Base-by-base conservation (phyloP, 2,797 vertebrate species). In the Malurus leucopterus region DNA sequence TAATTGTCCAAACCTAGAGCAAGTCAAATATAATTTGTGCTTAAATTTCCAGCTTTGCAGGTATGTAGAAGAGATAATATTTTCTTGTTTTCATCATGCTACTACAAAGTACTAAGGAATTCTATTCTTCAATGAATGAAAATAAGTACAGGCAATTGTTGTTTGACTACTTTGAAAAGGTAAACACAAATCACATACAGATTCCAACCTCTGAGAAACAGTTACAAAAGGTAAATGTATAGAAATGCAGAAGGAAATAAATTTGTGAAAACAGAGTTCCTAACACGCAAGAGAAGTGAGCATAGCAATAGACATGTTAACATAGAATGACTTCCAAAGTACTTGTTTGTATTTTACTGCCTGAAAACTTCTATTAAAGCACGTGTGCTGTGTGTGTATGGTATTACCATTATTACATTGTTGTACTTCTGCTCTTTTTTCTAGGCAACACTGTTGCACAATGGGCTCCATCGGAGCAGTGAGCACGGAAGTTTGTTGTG, bases 401-500 rank as follows among this genome's bases (percentile, higher is more conserved):
- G 11, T 51, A 21, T 64, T 70, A 41, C 13, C 11, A 5, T 73
- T 15, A 26, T 38, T 6, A 54, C 41, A 13, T 13, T 71, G 38
- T 55, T 63, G 26, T 36, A 8, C 18, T 72, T 64, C 62, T 87
- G 27, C 47, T 90, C 44, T 84, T 86, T 81, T 34, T 41, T 54
- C 34, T 64, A 85, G 84, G 55, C 62, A 71, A 30, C 17, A 32
- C 46, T 5, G 6, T 38, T 85, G 71, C 92, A 77, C 76, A 36
- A 97, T 97, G 97, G 94, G 43, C 57, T 96, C 94, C 91, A 88
- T 97, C 1, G 59, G 95, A 77, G 76, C 76, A 78, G 91, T 95
- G 65, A 97, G 96, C 63, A 83, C 87, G 1, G 94, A 97, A 18
- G 96, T 97, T 78, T 96, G 93, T 64, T 89, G 95, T 69, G 94